Base-by-base conservation (phyloP, 2,113 vertebrate genomes). In the Entomyzon cyanotis region DNA sequence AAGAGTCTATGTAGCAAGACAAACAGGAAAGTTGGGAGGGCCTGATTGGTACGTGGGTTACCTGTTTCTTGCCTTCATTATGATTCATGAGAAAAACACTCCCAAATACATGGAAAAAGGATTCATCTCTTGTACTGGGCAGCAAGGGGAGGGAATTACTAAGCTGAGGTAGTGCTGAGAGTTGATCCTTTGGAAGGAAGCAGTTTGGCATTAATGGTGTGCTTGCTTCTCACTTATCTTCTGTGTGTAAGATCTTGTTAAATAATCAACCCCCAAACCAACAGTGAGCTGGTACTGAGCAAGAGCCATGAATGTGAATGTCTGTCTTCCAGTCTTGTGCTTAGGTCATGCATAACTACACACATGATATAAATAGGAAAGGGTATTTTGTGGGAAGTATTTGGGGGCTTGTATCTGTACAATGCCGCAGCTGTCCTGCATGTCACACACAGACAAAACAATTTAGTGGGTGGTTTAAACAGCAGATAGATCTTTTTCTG, bases 161-260 rank as follows among this genome's bases (percentile, higher is more conserved):
- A 30, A 46, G 24, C n/a, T 53, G 21, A 1, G 0, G 37, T 75
- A 60, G 1, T 33, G 44, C n/a, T 65, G 8, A 42, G 25, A 31
- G 14, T 64, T 63, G 44, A 53, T 63, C 15, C 18, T 8, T 47
- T 17, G 31, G n/a, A 35, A 69, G 12, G 44, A 50, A 62, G 16
- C 17, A 47, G 13, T 63, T 86, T 59, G 69, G 12, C 20, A 21
- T 52, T 63, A 39, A 20, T 19, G 16, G 7, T 21, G 24, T 24
- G 55, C 31, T 46, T 55, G 12, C 24, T 86, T 88, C 47, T 91
- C 19, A 2, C 10, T 85, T 60, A 14, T n/a, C 12, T 37, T 52
- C 37, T 44, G 3, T 25, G 5, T 53, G 33, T 83, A 74, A 86
- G 15, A 59, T 84, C 14, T 12, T 1, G 0, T 76, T 75, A 50